Evolutionary conservation across 2,797 vertebrate species (phyloP), one percentile per base, ranked within the genome.

Genomic region (Sciurus vulgaris): DNA sequence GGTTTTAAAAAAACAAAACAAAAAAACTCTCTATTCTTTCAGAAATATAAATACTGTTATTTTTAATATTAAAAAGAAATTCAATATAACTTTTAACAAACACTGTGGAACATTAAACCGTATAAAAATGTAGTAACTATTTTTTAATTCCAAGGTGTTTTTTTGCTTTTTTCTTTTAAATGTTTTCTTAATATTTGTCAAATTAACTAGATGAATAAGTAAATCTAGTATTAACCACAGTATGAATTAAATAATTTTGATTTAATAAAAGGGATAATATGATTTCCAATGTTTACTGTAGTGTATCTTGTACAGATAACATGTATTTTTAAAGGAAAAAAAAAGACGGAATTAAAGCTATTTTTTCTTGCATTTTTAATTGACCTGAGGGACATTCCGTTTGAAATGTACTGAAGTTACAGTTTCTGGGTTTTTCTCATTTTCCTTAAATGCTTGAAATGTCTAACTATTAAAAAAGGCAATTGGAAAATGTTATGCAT

Each of bases 191-290:
- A 99, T 99, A 98, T 98, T 98, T 98, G 98, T 98, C 98, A 98
- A 97, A 98, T 99, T 98, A 99, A 99, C 99, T 99, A 98, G 98
- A 98, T 98, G 98, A 98, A 98, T 98, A 99, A 99, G 98, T 98
- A 98, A 99, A 99, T 99, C 98, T 99, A 99, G 99, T 99, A 99
- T 99, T 99, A 99, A 99, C 99, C 98, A 99, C 98, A 98, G 99
- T 99, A 98, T 98, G 98, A 97, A 96, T 98, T 98, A 97, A 98
- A 98, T 98, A 98, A 98, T 97, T 98, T 98, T 98, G 99, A 99
- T 99, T 99, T 99, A 99, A 99, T 99, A 99, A 99, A 99, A 99
- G 99, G 99, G 99, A 99, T 99, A 99, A 99, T 99, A 99, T 99
- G 99, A 99, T 99, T 99, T 99, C 98, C 98, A 98, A 98, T 99